These are phyloP conservation scores for Furcifer pardalis DNA, from an alignment of 2,797 vertebrate species.

Conservation along the genomic window DNA sequence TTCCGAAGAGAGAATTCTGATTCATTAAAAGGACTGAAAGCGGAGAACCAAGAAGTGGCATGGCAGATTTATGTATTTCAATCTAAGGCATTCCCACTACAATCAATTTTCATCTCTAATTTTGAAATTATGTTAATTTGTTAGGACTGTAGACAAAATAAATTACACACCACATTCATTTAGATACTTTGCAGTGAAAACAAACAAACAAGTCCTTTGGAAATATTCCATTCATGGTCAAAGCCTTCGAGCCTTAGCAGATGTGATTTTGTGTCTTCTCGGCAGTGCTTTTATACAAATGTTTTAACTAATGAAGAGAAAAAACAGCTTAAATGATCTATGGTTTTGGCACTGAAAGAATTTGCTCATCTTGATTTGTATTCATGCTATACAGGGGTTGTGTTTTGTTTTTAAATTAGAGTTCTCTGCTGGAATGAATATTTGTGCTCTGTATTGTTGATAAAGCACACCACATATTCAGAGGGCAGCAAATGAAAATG, in stretches of 20 bases:
- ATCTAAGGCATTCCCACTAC: background rate
- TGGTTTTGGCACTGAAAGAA: background rate
- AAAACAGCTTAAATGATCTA: slow-evolving; percentile 23
- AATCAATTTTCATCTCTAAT: slow-evolving; percentile 2
- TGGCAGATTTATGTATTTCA: background rate
- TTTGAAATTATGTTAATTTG: slow-evolving; percentile 16
- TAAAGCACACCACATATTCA: background rate
- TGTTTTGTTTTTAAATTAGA: slow-evolving; percentile 7
- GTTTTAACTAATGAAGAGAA: background rate
- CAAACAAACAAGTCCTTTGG: slow-evolving; percentile 7
- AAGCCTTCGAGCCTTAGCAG: background rate
- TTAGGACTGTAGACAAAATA: slow-evolving; percentile 14
- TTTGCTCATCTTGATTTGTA: slow-evolving; percentile 18
- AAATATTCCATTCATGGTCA: background rate
- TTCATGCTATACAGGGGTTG: background rate
- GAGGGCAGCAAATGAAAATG: background rate
- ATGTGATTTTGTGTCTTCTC: background rate
- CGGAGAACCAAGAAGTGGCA: background rate
- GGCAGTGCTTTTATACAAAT: slow-evolving; percentile 1
- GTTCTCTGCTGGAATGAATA: slow-evolving; percentile 20
- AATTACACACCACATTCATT: slow-evolving; percentile 6
- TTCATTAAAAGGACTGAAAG: background rate
- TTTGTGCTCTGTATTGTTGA: background rate
- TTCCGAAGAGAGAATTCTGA: background rate
- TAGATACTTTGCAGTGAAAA: background rate